Evolutionary conservation across 2,113 vertebrate genomes (phyloP), one percentile per base, ranked within the genome.

Genomic region (Otis tarda): DNA sequence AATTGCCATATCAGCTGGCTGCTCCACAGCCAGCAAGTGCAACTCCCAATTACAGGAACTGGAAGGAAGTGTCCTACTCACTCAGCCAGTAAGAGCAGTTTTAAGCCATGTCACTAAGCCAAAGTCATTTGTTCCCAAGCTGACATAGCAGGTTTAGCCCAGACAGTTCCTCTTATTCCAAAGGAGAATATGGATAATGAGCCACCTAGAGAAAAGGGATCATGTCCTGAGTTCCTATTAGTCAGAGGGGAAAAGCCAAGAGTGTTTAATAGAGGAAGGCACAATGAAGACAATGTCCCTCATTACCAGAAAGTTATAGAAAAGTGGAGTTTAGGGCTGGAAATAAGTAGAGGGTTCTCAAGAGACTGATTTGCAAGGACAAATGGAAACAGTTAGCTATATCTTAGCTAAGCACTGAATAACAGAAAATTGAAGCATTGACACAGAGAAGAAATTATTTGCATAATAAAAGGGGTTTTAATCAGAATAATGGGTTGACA

Each of bases 11-110:
- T 73, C 74, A 87, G 82, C 50, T 71, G 37, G 12, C 52, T 45
- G 49, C 55, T 59, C 47, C 31, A 35, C 49, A 67, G 67, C 43
- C 49, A 39, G 68, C 0, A 0, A 77, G 24, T 89, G 57, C 81
- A 71, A 57, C 84, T 95, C 74, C 81, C 84, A 77, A 0, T 67
- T 65, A 47, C 65, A n/a, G 90, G 65, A 79, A n/a, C 71, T 79
- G 31, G 49, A 55, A 79, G 69, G 87, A 95, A 94, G 41, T 27
- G 28, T 59, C 67, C 64, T 12, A 77, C 47, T 83, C 85, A 90
- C 75, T 88, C 1, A 1, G 78, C 84, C 90, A 93, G 94, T 76
- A 91, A 24, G 37, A 93, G 93, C 81, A 91, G 87, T 76, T 93
- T 57, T 65, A 71, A 93, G 83, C 52, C 49, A 20, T 59, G 79